Percentiles rank a stretch among this genome's conserved stretches.
phyloP scores from a whole-genome alignment of 2,888 invertebrate genomes.

The Volucella bombylans region DNA sequence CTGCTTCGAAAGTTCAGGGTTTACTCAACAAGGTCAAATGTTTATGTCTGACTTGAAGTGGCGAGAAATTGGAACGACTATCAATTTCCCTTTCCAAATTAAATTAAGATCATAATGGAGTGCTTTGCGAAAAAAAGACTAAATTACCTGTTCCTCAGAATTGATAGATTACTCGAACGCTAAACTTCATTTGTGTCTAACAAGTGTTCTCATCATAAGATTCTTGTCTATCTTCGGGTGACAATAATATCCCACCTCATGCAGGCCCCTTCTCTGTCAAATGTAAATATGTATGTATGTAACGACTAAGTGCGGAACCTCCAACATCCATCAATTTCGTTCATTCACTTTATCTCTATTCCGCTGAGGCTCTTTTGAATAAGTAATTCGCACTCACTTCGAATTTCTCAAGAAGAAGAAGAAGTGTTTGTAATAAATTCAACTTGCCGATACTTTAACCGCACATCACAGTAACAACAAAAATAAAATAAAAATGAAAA shows the following conservation, averaged over 20 bases:
- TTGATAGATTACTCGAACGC: constrained; percentile 13
- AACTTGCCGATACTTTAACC: constrained; percentile 65
- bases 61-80: too few relatives aligned
- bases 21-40: too few relatives aligned
- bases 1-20: too few relatives aligned
- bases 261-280: background rate
- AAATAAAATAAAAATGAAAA: constrained; percentile 48
- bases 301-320: constrained; percentile 17
- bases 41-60: too few relatives aligned
- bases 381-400: constrained; percentile 72
- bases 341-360: constrained; percentile 52
- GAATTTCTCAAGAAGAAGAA: constrained; percentile 36
- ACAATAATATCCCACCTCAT: constrained; percentile 24
- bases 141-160: background rate
- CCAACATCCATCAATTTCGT: constrained; percentile 64
- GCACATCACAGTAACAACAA: constrained; percentile 31
- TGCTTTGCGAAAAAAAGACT: background rate
- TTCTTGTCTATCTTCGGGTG: constrained; percentile 23
- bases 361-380: constrained; percentile 57
- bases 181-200: constrained; percentile 18
- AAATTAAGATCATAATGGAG: too few relatives aligned
- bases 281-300: background rate
- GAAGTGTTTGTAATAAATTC: constrained; percentile 68
- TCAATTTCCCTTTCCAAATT: too few relatives aligned
- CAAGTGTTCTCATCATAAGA: constrained; percentile 20